Conservation (phyloP, 2,888 invertebrate genomes). For the Nomada ruficornis region DNA sequence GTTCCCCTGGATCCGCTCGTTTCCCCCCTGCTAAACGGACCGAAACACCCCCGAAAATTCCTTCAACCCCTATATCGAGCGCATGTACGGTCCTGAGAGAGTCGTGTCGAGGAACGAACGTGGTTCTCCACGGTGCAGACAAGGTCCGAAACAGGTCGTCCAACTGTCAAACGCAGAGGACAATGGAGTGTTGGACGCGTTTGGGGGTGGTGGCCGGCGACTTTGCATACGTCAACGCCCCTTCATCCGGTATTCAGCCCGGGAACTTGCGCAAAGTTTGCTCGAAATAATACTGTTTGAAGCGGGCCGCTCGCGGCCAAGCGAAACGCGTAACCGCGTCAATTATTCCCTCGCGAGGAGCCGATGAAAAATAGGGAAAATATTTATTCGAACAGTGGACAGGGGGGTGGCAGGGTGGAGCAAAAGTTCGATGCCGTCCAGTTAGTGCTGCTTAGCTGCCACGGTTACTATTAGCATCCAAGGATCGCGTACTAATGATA, state of each 20-base stretch:
- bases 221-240: constrained; percentile 63
- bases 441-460: background rate
- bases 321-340: constrained; percentile 28
- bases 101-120: constrained; percentile 17
- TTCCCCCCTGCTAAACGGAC: background rate
- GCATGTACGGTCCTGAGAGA: constrained; percentile 26
- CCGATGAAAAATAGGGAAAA: too few relatives aligned
- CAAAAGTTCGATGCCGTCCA: too few relatives aligned
- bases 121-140: constrained; percentile 12
- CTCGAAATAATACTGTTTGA: constrained; percentile 59
- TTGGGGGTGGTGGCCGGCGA: constrained; percentile 32
- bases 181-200: constrained; percentile 41
- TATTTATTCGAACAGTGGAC: too few relatives aligned
- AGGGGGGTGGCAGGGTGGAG: too few relatives aligned
- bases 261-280: constrained; percentile 46
- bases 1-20: too few relatives aligned
- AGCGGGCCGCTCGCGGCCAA: constrained; percentile 17
- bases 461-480: background rate
- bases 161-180: constrained; percentile 65
- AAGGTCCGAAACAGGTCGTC: constrained; percentile 48
- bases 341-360: constrained; percentile 3
- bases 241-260: constrained; percentile 40
- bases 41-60: constrained; percentile 3
- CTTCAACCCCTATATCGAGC: background rate
- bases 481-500: background rate